A percentile compares a stretch with the other conserved stretches of the same genome.
Evolutionary conservation across 2,113 vertebrate species (phyloP).

Genomic region (Cinclus mexicanus): DNA sequence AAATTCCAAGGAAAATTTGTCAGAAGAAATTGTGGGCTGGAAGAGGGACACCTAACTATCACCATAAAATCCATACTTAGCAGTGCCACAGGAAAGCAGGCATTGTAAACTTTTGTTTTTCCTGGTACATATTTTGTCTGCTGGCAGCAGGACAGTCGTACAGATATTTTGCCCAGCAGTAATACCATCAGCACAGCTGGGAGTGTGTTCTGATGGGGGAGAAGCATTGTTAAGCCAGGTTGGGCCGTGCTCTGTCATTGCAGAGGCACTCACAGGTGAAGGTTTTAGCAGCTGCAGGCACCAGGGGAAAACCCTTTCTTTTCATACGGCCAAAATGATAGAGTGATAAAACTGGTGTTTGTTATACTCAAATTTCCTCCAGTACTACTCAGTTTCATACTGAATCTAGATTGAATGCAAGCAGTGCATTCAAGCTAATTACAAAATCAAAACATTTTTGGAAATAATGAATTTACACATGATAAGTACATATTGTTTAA

Average conservation of each 20-base stretch:
- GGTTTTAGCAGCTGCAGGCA: not conserved
- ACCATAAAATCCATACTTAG: not conserved
- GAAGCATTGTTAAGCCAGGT: not conserved
- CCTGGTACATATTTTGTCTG: not conserved
- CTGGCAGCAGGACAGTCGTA: not conserved
- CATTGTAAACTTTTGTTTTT: not conserved
- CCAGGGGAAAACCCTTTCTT: not conserved
- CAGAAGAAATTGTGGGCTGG: not conserved
- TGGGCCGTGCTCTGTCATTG: fast-evolving
- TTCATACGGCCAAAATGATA: not conserved
- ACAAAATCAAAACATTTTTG: conserved; percentile 37
- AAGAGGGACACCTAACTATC: fast-evolving
- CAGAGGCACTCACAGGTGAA: not conserved
- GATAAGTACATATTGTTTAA: not conserved
- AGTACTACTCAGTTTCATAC: not conserved
- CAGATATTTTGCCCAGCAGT: not conserved
- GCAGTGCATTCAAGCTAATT: not conserved
- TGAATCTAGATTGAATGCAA: not conserved
- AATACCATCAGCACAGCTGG: not conserved
- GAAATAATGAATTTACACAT: conserved; percentile 36
- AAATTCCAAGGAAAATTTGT: not conserved
- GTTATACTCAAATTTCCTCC: not conserved
- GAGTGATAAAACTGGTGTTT: fast-evolving
- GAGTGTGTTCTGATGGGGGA: not conserved
- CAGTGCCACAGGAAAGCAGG: not conserved